Evolutionary conservation across 2,888 invertebrate genomes (phyloP).

Genomic region (Drosophila leonis): DNA sequence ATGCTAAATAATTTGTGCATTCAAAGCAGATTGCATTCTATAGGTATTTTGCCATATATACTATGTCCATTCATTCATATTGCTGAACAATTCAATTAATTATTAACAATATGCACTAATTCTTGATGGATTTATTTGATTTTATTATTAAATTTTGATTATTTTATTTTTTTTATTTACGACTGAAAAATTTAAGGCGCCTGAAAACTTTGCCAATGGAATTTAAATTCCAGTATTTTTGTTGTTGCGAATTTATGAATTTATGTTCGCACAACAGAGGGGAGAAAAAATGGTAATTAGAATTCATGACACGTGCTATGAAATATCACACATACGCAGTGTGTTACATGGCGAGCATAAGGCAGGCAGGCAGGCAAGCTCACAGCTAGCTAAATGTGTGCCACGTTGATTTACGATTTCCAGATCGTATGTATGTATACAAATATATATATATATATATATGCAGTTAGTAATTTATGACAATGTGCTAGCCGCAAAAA

Average conservation of each 20-base stretch:
- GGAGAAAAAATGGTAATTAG: constrained; percentile 74
- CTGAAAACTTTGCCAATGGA: constrained; percentile 52
- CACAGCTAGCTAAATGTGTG: constrained; percentile 50
- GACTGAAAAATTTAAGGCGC: constrained; percentile 12
- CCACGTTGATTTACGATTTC: constrained; percentile 75
- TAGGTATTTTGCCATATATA: neutral
- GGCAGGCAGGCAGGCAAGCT: constrained; percentile 38
- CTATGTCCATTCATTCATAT: constrained; percentile 13
- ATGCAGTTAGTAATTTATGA: constrained; percentile 71
- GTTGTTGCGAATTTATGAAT: constrained; percentile 66
- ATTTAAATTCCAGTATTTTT: constrained; percentile 49
- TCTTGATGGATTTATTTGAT: constrained; percentile 49
- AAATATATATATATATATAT: neutral
- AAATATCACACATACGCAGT: constrained; percentile 79
- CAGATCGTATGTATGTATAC: constrained; percentile 53
- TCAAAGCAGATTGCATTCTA: constrained; percentile 8
- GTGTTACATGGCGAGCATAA: constrained; percentile 25
- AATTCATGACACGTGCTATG: constrained; percentile 80
- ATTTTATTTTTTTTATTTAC: constrained; percentile 1
- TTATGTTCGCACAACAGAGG: constrained; percentile 48
- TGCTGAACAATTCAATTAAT: constrained; percentile 50
- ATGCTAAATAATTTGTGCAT: constrained; percentile 16
- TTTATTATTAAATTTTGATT: constrained; percentile 7
- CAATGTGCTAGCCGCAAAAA: constrained; percentile 74
- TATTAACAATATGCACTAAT: constrained; percentile 62